phyloP scores from a whole-genome alignment of 2,888 invertebrate genomes.

The Cyclophora albipunctata region DNA sequence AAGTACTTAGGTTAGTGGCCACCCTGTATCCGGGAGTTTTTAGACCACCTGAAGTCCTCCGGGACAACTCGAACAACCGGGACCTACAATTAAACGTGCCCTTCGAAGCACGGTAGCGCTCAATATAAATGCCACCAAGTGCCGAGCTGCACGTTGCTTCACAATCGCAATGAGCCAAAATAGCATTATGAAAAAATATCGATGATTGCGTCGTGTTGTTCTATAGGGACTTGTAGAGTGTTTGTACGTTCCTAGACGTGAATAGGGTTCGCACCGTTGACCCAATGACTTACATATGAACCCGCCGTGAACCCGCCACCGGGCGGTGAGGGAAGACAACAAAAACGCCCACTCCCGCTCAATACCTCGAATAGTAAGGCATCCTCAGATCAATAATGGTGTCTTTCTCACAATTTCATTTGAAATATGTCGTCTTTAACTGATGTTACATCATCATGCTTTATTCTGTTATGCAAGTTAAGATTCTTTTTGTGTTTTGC shows the following conservation, averaged over 20 bases:
- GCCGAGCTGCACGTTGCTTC: too few species aligned
- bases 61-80: too few species aligned
- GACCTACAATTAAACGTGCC: too few species aligned
- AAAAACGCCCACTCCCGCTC: conserved; percentile 29
- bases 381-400: conserved; percentile 27
- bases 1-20: too few species aligned
- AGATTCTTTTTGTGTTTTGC: too few species aligned
- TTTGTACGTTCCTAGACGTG: not conserved
- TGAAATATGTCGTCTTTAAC: not conserved
- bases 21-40: too few species aligned
- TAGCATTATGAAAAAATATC: not conserved
- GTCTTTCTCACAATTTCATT: conserved; percentile 1
- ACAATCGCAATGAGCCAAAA: too few species aligned
- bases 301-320: conserved; percentile 32
- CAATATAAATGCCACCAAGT: too few species aligned
- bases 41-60: too few species aligned
- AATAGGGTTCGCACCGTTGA: conserved; percentile 25
- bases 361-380: conserved; percentile 19
- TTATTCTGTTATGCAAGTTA: not conserved
- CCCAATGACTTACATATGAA: conserved; percentile 40
- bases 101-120: too few species aligned
- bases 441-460: not conserved
- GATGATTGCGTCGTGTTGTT: not conserved
- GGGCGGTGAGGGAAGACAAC: conserved; percentile 34
- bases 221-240: too few species aligned